Conservation (phyloP, 2,113 vertebrate genomes). For the Bucco capensis region DNA sequence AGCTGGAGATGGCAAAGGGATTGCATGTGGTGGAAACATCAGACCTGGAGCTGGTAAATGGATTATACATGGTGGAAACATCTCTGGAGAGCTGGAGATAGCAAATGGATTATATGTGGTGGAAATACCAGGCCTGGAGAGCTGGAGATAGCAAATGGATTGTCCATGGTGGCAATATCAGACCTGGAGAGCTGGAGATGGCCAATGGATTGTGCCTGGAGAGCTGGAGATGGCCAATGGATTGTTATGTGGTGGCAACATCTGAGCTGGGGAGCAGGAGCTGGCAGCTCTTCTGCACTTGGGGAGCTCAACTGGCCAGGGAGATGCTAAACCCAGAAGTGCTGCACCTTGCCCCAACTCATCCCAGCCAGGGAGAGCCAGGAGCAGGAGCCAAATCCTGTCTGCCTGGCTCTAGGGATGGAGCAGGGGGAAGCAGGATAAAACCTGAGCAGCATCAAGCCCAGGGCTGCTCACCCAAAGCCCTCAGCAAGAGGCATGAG, state of each 20-base stretch:
- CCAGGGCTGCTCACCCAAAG: not conserved
- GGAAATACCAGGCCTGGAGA: not conserved
- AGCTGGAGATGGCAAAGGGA: no score
- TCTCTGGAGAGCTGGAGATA: no score
- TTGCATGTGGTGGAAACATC: not conserved
- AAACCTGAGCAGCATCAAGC: not conserved
- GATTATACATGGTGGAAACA: not conserved
- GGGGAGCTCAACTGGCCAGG: fast-evolving
- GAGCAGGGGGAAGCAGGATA: fast-evolving
- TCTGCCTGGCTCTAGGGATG: not conserved
- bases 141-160: no score
- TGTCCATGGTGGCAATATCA: no score
- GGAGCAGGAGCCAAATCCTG: not conserved
- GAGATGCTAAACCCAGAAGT: not conserved
- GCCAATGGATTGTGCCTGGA: no score
- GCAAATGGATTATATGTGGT: not conserved
- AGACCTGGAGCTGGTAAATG: not conserved
- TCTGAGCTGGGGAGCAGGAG: not conserved
- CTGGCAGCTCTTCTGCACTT: fast-evolving
- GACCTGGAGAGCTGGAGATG: no score
- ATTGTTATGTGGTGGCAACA: not conserved
- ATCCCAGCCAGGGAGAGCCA: not conserved
- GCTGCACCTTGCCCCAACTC: no score
- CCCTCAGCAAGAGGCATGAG: fast-evolving
- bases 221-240: no score